A percentile compares a stretch with the other conserved stretches of the same genome.
phyloP scores from a whole-genome alignment of 2,888 invertebrate genomes.

The Hydrotaea cyrtoneurina region DNA sequence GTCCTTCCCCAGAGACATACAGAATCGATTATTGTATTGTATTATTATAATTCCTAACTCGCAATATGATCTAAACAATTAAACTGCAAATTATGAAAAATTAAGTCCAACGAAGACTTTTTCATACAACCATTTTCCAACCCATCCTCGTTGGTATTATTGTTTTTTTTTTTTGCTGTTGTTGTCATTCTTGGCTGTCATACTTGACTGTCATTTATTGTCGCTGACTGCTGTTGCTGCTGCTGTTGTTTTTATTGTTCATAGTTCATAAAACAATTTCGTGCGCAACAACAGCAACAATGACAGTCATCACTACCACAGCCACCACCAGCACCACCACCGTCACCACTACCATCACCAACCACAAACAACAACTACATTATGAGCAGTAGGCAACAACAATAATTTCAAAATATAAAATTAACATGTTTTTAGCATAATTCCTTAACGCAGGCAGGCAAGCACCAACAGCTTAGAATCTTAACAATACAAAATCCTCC shows the following conservation, averaged over 20 bases:
- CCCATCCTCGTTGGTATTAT: not conserved
- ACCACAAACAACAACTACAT: not conserved
- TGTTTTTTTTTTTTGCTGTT: conserved; percentile 10
- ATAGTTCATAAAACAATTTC: conserved; percentile 68
- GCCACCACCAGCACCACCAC: conserved; percentile 16
- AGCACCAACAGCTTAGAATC: conserved; percentile 13
- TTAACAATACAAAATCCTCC: conserved; percentile 31
- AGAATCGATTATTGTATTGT: no score
- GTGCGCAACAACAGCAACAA: conserved; percentile 29
- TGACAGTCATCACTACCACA: not conserved
- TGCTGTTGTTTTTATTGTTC: conserved; percentile 58
- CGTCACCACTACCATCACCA: conserved; percentile 24
- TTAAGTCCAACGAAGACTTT: no score
- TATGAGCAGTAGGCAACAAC: not conserved
- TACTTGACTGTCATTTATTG: conserved; percentile 38
- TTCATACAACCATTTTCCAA: no score
- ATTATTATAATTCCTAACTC: no score
- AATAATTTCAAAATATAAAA: conserved; percentile 47
- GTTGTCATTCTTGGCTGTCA: not conserved
- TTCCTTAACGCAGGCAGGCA: conserved; percentile 52
- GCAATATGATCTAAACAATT: no score
- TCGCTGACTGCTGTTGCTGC: conserved; percentile 2
- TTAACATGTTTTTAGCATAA: conserved; percentile 67
- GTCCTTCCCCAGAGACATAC: no score
- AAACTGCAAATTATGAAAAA: no score